Percentiles rank a stretch among this genome's conserved stretches.
Evolutionary conservation across 2,888 invertebrate species (phyloP).

Genomic region (Metallyticus violacea): DNA sequence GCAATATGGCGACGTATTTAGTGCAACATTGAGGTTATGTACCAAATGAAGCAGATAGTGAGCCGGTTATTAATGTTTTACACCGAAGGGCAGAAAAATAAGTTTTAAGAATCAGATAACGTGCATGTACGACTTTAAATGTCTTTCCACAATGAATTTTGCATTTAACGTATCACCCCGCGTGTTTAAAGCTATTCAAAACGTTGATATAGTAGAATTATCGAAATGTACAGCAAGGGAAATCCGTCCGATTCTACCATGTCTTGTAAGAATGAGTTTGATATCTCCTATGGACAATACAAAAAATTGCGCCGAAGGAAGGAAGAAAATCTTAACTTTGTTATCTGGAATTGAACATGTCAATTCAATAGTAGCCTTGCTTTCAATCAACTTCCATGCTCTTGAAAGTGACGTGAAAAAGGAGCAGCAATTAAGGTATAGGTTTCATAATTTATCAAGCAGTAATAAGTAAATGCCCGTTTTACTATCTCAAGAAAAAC

Average conservation of each 20-base stretch:
- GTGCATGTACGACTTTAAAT: background rate
- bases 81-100: too few relatives aligned
- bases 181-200: constrained; percentile 77
- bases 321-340: constrained; percentile 84
- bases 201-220: constrained; percentile 73
- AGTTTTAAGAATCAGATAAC: too few relatives aligned
- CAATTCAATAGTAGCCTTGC: constrained; percentile 87
- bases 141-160: constrained; percentile 11
- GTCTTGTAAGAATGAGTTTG: constrained; percentile 89
- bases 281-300: constrained; percentile 85
- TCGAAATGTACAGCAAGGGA: constrained; percentile 72
- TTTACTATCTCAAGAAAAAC: too few relatives aligned
- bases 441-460: too few relatives aligned
- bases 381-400: constrained; percentile 92
- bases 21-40: too few relatives aligned
- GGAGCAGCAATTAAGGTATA: constrained; percentile 84
- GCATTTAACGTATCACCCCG: constrained; percentile 56
- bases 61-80: too few relatives aligned
- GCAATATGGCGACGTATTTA: too few relatives aligned
- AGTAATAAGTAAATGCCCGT: too few relatives aligned
- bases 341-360: constrained; percentile 90
- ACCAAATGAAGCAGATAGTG: too few relatives aligned
- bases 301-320: constrained; percentile 74
- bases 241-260: constrained; percentile 86
- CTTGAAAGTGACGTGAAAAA: constrained; percentile 89